Evolutionary conservation across 2,113 vertebrate species (phyloP), one percentile per base, ranked within the genome.

Genomic region (Turnix velox): DNA sequence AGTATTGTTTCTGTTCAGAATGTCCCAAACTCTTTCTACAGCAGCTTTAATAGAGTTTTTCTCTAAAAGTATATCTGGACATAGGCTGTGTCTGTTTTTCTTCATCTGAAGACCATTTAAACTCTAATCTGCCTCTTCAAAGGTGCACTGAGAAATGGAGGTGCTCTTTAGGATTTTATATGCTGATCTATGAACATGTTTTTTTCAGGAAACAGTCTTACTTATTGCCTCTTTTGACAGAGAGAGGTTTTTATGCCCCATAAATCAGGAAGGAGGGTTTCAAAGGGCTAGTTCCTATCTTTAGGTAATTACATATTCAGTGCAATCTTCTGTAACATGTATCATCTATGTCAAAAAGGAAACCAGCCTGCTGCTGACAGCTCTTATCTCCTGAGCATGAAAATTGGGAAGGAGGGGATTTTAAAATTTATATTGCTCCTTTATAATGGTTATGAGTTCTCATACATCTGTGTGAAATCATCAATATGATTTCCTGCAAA

Each of bases 201-300:
- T 82, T 81, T 88, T 88, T 68, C 58, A 84, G 45, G 71, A 84
- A 91, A 43, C 46, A 54, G 23, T 52, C 48, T 84, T 40, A 9
- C 9, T 46, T 87, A 55, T 7, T 69, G 25, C 37, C n/a, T 79
- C 37, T 92, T 89, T 73, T 51, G 52, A 27, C 63, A 37, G n/a
- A 84, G 55, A 14, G 58, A 81, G 31, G 49, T 66, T 91, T 81
- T 76, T 79, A 68, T 84, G 46, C n/a, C 65, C 5, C n/a, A 13
- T 82, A 76, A 88, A 94, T 78, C 48, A 82, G 45, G 46, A 90
- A 79, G 49, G 52, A 46, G 43, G 43, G 9, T 95, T 93, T 94
- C 61, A 88, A 81, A 76, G 52, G 86, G 62, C 77, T 91, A 65
- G 86, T 68, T 94, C 73, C 33, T 89, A 4, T 78, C 81, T 88